These are phyloP conservation scores for Lucinisca nassula DNA, from an alignment of 2,888 invertebrate species.

Conservation along the genomic window DNA sequence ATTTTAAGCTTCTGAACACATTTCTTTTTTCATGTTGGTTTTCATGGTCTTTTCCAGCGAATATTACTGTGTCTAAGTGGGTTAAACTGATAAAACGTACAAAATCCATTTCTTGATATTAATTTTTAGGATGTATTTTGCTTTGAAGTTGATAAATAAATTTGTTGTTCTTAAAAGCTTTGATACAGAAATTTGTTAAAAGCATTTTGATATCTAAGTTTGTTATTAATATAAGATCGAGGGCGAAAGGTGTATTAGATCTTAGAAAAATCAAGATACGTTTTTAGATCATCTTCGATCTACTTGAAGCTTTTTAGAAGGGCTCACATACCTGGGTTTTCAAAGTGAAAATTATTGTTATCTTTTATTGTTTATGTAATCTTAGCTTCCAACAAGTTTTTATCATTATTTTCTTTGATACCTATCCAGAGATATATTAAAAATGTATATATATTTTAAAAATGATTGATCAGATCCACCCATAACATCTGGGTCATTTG, in stretches of 20 bases:
- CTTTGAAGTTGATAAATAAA: conserved; percentile 16
- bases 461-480: too few species aligned
- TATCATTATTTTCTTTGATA: not conserved
- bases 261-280: not conserved
- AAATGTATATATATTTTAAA: too few species aligned
- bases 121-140: not conserved
- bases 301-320: not conserved
- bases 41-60: not conserved
- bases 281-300: not conserved
- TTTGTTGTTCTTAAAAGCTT: not conserved
- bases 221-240: not conserved
- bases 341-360: not conserved
- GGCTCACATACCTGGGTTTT: not conserved
- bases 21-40: not conserved
- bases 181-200: conserved; percentile 9
- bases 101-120: conserved; percentile 8
- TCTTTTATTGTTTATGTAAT: conserved; percentile 4
- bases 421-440: too few species aligned
- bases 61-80: not conserved
- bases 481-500: too few species aligned
- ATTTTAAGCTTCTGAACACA: not conserved
- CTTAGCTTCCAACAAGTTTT: not conserved
- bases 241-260: not conserved
- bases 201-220: not conserved
- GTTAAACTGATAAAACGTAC: not conserved